A percentile compares a stretch with the other conserved stretches of the same genome.
Evolutionary conservation across 1,140 invertebrate species (phyloP).

Genomic region (Platyscapa corneri): DNA sequence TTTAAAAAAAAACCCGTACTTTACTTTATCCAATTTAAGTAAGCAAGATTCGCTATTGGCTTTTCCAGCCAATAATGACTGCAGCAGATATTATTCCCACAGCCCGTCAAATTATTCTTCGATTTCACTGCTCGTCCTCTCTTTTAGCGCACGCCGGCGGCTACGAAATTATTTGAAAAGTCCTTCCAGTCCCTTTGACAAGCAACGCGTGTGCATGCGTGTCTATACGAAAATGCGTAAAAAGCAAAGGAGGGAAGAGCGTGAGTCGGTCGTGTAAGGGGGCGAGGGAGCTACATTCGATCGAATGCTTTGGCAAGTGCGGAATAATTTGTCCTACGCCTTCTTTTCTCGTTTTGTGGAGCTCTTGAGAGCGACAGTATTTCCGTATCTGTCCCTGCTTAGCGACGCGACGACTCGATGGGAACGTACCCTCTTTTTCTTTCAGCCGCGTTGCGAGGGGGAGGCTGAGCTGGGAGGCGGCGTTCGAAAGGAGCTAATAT

Average conservation of each 20-base stretch:
- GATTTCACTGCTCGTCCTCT: constrained; percentile 38
- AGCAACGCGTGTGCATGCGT: constrained; percentile 16
- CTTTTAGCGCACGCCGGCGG: not conserved
- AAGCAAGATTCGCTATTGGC: not conserved
- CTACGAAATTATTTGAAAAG: constrained; percentile 47
- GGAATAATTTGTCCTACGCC: constrained; percentile 61
- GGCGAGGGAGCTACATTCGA: constrained; percentile 45
- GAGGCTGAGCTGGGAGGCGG: not conserved
- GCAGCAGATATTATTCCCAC: constrained; percentile 31
- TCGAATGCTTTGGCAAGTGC: constrained; percentile 44
- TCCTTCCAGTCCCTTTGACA: constrained; percentile 36
- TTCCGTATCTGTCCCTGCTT: not conserved
- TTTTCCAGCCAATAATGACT: constrained; percentile 15
- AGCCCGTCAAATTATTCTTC: constrained; percentile 50
- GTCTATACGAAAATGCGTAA: constrained; percentile 26
- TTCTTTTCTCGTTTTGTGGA: constrained; percentile 21
- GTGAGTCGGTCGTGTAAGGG: constrained; percentile 14
- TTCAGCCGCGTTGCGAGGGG: not conserved
- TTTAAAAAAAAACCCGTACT: not conserved
- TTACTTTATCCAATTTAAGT: not conserved
- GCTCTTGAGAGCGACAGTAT: not conserved
- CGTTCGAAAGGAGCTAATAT: constrained; percentile 34
- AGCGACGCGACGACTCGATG: not conserved
- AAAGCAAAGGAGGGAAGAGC: constrained; percentile 43
- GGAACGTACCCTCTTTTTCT: not conserved